Conservation (phyloP, 2,113 vertebrate species). For the Nerophis lumbriciformis region DNA sequence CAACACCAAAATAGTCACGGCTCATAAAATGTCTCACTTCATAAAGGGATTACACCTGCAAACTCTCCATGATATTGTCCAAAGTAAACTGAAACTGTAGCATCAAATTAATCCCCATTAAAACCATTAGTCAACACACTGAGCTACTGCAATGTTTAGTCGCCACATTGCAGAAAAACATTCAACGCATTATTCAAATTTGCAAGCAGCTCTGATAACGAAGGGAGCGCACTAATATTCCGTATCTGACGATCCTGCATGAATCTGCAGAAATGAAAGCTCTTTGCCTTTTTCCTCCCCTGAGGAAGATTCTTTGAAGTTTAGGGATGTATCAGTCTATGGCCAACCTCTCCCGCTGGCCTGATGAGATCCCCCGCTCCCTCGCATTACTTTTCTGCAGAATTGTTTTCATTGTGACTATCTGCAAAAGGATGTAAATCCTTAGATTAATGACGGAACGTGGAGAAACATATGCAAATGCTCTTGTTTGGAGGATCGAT, state of each 20-base stretch:
- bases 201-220: not conserved
- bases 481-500: not conserved
- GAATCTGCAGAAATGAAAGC: constrained; percentile 22
- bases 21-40: not conserved
- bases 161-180: not conserved
- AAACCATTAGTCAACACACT: not conserved
- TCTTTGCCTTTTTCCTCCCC: constrained; percentile 10
- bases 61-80: not conserved
- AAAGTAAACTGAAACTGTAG: not conserved
- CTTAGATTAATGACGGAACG: not conserved
- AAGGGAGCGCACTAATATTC: not conserved
- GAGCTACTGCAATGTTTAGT: not conserved
- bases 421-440: constrained; percentile 9
- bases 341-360: constrained; percentile 12
- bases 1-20: not conserved
- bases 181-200: not conserved
- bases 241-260: constrained; percentile 6
- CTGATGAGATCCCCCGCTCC: constrained; percentile 7
- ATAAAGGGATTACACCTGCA: not conserved
- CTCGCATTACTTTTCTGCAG: constrained; percentile 19
- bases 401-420: not conserved
- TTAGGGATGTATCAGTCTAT: constrained; percentile 47
- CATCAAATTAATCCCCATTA: not conserved
- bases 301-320: constrained; percentile 58
- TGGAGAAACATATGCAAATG: not conserved